These are phyloP conservation scores for Falco concolor DNA, from an alignment of 2,797 vertebrate species.

Conservation along the genomic window DNA sequence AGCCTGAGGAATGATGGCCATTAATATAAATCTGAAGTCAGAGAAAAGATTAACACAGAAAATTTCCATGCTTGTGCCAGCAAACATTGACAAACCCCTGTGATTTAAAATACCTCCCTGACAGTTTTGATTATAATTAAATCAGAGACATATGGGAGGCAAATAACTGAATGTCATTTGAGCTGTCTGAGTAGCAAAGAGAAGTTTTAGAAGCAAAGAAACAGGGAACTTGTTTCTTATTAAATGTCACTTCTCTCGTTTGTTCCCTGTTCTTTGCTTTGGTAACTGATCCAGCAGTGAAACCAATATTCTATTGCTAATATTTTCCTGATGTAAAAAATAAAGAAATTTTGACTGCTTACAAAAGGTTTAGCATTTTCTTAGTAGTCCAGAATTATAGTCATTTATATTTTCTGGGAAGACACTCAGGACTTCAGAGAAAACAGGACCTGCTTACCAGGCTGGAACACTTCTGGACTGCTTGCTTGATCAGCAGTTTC, in stretches of 20 bases:
- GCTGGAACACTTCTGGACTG: neutral
- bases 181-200: constrained; percentile 20
- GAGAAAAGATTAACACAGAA: constrained; percentile 60
- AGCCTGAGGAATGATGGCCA: constrained; percentile 30
- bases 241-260: neutral
- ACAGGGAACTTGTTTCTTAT: neutral
- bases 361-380: neutral
- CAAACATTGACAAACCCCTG: constrained; percentile 40
- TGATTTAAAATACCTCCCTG: constrained; percentile 62
- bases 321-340: neutral
- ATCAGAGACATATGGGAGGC: constrained; percentile 59
- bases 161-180: constrained; percentile 53
- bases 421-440: neutral
- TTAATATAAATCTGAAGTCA: constrained; percentile 67
- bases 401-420: neutral
- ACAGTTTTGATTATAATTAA: constrained; percentile 73
- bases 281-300: neutral
- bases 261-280: neutral
- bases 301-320: neutral
- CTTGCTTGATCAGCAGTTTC: neutral
- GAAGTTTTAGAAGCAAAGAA: constrained; percentile 15
- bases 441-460: neutral
- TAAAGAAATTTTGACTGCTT: neutral
- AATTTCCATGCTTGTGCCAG: constrained; percentile 27
- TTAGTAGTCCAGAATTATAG: neutral